Conservation (phyloP, 2,113 vertebrate species). For the Macrotis lagotis region DNA sequence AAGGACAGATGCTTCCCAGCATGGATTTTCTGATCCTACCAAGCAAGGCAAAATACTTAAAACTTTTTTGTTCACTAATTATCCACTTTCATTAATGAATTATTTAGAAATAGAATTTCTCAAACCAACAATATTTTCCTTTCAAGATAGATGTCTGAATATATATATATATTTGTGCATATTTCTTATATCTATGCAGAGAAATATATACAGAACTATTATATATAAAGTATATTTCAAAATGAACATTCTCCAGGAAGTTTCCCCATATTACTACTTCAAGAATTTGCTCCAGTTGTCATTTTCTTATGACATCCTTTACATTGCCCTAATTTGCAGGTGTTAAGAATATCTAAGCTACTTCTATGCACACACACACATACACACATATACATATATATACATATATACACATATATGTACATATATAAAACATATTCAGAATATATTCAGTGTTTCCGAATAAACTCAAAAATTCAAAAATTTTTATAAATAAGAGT, state of each 20-base stretch:
- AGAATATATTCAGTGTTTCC: neutral
- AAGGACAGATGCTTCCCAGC: neutral
- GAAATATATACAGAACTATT: neutral
- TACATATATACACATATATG: too few species aligned
- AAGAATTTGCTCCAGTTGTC: neutral
- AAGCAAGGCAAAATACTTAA: conserved; percentile 5
- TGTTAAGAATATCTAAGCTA: neutral
- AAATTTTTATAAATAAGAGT: neutral
- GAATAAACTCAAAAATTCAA: neutral
- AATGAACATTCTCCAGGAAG: neutral
- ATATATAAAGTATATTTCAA: neutral
- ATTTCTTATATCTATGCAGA: too few species aligned
- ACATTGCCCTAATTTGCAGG: neutral
- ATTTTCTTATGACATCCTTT: neutral
- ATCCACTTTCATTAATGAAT: neutral
- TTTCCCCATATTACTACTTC: neutral
- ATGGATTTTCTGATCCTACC: neutral
- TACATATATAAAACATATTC: too few species aligned
- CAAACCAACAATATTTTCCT: neutral
- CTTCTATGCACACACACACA: too few species aligned
- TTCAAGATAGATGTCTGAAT: neutral
- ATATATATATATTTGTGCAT: neutral
- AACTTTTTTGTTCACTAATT: neutral
- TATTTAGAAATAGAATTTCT: neutral
- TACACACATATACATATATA: too few species aligned